These are phyloP conservation scores for Popillia japonica DNA, from an alignment of 1,140 invertebrate genomes.

Conservation along the genomic window DNA sequence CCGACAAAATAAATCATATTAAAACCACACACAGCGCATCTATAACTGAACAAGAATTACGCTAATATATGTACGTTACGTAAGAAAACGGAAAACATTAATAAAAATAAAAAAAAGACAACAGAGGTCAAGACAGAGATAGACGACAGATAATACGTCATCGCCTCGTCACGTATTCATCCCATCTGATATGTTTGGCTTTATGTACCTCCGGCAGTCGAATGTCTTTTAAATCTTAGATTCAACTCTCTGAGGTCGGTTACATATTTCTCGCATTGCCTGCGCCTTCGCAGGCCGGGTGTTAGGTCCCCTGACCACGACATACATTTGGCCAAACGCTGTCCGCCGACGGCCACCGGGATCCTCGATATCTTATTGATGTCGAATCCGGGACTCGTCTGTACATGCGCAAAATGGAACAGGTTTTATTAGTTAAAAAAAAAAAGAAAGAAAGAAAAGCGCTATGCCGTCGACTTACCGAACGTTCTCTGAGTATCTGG, in stretches of 20 bases:
- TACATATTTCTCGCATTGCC: conserved; percentile 73
- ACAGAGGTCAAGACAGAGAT: background rate
- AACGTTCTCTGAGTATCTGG: conserved; percentile 57
- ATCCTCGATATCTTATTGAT: conserved; percentile 55
- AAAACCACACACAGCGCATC: no score
- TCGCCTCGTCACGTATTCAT: background rate
- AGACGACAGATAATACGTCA: background rate
- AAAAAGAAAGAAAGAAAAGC: background rate
- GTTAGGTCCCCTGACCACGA: conserved; percentile 63
- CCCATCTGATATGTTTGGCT: conserved; percentile 1
- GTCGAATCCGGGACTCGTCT: conserved; percentile 57
- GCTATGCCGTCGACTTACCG: conserved; percentile 49
- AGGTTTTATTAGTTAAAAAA: background rate
- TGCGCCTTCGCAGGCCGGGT: conserved; percentile 69
- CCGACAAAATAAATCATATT: no score
- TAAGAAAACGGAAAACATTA: background rate
- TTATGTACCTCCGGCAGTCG: conserved; percentile 52
- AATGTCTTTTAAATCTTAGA: conserved; percentile 70
- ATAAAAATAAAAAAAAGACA: background rate
- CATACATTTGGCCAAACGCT: conserved; percentile 59
- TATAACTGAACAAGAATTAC: no score
- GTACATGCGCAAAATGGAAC: no score
- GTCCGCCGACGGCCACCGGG: conserved; percentile 56
- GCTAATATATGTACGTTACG: no score
- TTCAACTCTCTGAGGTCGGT: conserved; percentile 73